Base-by-base conservation (phyloP, 37 sponge, comb jelly and placozoan genomes). In the Eunapius fragilis region DNA sequence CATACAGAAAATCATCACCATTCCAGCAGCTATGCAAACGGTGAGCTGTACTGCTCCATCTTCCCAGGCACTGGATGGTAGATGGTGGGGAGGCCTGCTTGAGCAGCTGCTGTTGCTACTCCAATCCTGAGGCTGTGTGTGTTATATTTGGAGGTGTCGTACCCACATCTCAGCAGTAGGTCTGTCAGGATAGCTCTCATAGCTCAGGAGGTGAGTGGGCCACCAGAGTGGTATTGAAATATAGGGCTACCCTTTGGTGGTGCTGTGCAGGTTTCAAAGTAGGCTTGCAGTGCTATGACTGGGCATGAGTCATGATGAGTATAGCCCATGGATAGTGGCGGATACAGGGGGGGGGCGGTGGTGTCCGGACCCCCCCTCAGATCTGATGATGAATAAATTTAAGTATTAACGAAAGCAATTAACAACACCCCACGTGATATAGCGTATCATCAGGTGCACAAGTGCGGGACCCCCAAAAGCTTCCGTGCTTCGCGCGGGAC, bases 11-110 rank as follows among this genome's bases (percentile, higher is more conserved):
- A 99, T 99, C 22, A 80, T 99, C 58, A 99, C 99, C 31, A 99
- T 99, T 28, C 99, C 99, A n/a, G 99, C 99, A 22, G 97, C 97
- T 6, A 91, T 99, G 91, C 99, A 99, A 75, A 93, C 96, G 36
- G 96, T 97, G 68, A 77, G 87, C n/a, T n/a, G n/a, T n/a, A n/a
- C n/a, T 67, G n/a, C n/a, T n/a, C n/a, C n/a, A n/a, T n/a, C n/a
- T n/a, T n/a, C n/a, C n/a, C n/a, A n/a, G n/a, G n/a, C n/a, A n/a
- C n/a, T n/a, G n/a, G n/a, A n/a, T n/a, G n/a, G n/a, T n/a, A n/a
- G n/a, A n/a, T n/a, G n/a, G n/a, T n/a, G n/a, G n/a, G 58, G 58
- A 58, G 58, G 19, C 14, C 17, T 58, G 58, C 58, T 58, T 58
- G 58, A 17, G 58, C 58, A 13, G 58, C 19, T 58, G 22, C 58